Evolutionary conservation across 2,113 vertebrate genomes (phyloP).

Genomic region (Spea bombifrons): DNA sequence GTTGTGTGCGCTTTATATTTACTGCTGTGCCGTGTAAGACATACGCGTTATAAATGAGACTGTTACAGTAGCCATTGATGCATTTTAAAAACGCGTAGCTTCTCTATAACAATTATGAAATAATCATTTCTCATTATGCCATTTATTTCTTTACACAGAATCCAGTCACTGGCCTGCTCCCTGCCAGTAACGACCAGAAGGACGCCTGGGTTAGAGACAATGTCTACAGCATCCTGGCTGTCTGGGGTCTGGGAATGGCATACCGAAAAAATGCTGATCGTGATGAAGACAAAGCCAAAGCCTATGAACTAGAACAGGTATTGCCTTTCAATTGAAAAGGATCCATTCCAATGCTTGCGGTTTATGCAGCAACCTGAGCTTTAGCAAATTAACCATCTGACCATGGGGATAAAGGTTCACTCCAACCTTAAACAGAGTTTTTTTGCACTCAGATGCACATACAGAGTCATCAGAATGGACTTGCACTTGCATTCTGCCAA

Average conservation of each 20-base stretch:
- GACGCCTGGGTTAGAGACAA: slow-evolving; percentile 98
- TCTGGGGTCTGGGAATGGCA: slow-evolving; percentile 96
- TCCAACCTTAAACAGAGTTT: too few species aligned
- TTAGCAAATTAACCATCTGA: too few species aligned
- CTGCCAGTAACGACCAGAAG: slow-evolving; percentile 82
- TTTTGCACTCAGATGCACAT: too few species aligned
- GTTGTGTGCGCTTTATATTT: too few species aligned
- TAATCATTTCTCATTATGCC: neutral
- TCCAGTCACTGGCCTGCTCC: slow-evolving; percentile 88
- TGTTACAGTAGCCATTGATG: neutral
- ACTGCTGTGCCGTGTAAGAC: too few species aligned
- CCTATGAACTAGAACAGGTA: slow-evolving; percentile 97
- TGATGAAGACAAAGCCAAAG: slow-evolving; percentile 96
- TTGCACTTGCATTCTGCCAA: too few species aligned
- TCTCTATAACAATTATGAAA: too few species aligned
- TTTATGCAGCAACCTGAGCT: too few species aligned
- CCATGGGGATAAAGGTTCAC: too few species aligned
- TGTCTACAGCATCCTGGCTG: slow-evolving; percentile 90
- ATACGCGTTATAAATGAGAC: neutral
- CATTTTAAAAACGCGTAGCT: too few species aligned
- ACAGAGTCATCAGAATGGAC: too few species aligned
- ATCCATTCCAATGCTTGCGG: too few species aligned
- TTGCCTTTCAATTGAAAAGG: neutral
- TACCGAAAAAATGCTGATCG: slow-evolving; percentile 97
- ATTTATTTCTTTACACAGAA: slow-evolving; percentile 67